Conservation (phyloP, 1,140 invertebrate species). For the Ooceraea biroi region DNA sequence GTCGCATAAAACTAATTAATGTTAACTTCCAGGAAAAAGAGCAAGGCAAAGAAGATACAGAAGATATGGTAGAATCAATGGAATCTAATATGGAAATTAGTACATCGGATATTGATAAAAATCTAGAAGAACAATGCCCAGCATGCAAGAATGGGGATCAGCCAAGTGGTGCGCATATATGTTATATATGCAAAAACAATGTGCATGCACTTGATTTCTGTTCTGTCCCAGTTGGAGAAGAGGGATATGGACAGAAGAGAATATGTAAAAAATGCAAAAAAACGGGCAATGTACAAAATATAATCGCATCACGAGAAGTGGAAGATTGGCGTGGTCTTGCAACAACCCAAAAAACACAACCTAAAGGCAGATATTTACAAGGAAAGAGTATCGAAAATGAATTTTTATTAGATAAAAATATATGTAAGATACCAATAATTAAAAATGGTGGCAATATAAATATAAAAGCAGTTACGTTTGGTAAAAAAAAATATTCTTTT, state of each 20-base stretch:
- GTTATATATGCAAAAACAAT: not conserved
- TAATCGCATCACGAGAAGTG: not conserved
- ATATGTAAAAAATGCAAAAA: slow-evolving; percentile 3
- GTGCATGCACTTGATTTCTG: not conserved
- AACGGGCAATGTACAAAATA: not conserved
- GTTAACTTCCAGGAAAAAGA: not conserved
- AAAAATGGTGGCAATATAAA: slow-evolving; percentile 8
- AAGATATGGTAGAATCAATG: not conserved
- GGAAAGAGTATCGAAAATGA: not conserved
- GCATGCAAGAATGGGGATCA: not conserved
- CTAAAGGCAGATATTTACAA: slow-evolving; percentile 12
- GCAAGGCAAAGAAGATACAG: not conserved
- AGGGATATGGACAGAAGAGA: not conserved
- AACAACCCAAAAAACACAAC: not conserved
- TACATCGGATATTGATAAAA: too few relatives aligned
- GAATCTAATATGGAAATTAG: not conserved
- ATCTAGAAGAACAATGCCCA: not conserved
- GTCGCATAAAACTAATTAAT: not conserved
- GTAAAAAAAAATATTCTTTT: not conserved
- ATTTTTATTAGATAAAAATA: not conserved
- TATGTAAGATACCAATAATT: slow-evolving; percentile 17
- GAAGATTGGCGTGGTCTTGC: slow-evolving; percentile 15
- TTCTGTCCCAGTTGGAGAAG: not conserved
- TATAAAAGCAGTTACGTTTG: not conserved
- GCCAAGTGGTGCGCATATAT: not conserved